phyloP scores from a whole-genome alignment of 2,113 vertebrate species.

The Thamnaconus septentrionalis region DNA sequence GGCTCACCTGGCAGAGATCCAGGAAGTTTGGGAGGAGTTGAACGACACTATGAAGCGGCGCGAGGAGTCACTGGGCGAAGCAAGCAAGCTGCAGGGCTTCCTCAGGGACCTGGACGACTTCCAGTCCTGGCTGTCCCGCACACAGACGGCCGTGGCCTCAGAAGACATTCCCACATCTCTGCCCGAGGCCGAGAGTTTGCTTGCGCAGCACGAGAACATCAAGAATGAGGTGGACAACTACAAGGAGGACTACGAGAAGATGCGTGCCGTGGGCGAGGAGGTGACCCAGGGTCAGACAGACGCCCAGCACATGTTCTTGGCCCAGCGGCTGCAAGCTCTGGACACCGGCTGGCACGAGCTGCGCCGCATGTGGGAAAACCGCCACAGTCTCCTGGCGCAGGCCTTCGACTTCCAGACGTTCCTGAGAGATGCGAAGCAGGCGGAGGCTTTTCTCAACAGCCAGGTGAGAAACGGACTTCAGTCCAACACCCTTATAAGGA shows the following conservation, averaged over 20 bases:
- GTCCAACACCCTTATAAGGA: too few relatives aligned
- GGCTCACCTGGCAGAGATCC: slow-evolving; percentile 76
- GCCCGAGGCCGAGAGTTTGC: slow-evolving; percentile 84
- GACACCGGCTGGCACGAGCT: slow-evolving; percentile 93
- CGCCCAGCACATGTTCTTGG: slow-evolving; percentile 87
- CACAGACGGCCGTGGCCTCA: slow-evolving; percentile 88
- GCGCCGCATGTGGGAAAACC: slow-evolving; percentile 91
- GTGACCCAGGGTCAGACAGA: slow-evolving; percentile 89
- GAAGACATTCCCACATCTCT: slow-evolving; percentile 89
- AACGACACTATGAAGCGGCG: slow-evolving; percentile 83
- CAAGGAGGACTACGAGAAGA: slow-evolving; percentile 85
- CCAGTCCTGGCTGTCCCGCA: slow-evolving; percentile 90
- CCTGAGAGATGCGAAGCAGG: slow-evolving; percentile 89
- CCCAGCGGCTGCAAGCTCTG: slow-evolving; percentile 87
- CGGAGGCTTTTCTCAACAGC: slow-evolving; percentile 89
- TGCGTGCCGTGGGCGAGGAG: slow-evolving; percentile 85
- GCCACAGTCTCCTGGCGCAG: slow-evolving; percentile 86
- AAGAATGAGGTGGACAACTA: slow-evolving; percentile 93
- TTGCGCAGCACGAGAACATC: slow-evolving; percentile 87
- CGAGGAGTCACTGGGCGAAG: slow-evolving; percentile 90
- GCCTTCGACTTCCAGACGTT: slow-evolving; percentile 90
- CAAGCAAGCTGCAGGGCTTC: slow-evolving; percentile 90
- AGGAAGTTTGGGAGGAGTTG: slow-evolving; percentile 88
- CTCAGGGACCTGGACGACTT: slow-evolving; percentile 90
- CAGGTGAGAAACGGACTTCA: slow-evolving; percentile 78